Conservation (phyloP, 2,113 vertebrate species). For the Bostrychus sinensis region DNA sequence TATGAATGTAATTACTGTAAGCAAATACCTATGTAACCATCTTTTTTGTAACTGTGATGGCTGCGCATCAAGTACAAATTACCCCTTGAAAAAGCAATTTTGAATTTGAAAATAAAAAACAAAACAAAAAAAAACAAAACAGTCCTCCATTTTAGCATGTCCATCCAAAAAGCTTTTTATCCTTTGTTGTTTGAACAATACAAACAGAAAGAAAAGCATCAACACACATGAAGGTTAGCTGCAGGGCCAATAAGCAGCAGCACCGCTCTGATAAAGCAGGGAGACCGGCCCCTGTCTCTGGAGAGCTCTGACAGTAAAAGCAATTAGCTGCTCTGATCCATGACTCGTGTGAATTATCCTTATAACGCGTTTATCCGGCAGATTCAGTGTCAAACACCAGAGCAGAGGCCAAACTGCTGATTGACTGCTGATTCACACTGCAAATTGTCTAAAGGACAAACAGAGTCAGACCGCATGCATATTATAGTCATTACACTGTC, state of each 20-base stretch:
- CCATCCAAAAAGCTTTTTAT: not conserved
- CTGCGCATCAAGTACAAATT: not conserved
- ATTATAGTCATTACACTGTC: conserved; percentile 45
- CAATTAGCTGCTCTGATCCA: conserved; percentile 49
- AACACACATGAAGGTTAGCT: conserved; percentile 28
- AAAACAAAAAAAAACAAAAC: no score
- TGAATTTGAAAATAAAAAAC: not conserved
- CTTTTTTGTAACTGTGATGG: not conserved
- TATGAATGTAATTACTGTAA: not conserved
- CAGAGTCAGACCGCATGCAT: conserved; percentile 31
- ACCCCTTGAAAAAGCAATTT: not conserved
- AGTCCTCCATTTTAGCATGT: not conserved
- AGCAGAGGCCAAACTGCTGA: conserved; percentile 35
- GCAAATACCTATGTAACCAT: not conserved
- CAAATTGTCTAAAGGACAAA: conserved; percentile 44
- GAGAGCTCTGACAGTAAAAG: conserved; percentile 51
- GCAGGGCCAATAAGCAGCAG: conserved; percentile 29
- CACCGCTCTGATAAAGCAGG: conserved; percentile 30
- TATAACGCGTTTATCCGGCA: conserved; percentile 47
- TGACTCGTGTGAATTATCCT: conserved; percentile 51
- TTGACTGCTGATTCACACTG: conserved; percentile 33
- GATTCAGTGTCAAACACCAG: conserved; percentile 41
- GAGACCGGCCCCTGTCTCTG: conserved; percentile 20
- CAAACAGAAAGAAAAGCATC: not conserved
- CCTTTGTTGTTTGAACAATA: not conserved